Base-by-base conservation (phyloP, 2,888 invertebrate species). In the Acanthosepion esculentum region DNA sequence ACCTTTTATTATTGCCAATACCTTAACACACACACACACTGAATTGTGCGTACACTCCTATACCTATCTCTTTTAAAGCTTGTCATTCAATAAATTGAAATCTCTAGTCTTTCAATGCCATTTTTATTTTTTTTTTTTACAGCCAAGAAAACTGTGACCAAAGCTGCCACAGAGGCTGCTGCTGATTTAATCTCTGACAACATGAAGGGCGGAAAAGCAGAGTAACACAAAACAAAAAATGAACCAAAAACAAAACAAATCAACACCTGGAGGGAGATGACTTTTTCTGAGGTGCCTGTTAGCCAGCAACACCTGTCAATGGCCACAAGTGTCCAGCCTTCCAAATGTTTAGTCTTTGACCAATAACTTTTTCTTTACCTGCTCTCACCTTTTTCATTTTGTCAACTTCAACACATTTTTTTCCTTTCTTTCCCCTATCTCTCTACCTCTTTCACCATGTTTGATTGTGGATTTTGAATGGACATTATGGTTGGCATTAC, bases 271-370 rank as follows among this genome's bases (percentile, higher is more conserved):
- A 78, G 93, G 53, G 93, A 53, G 93, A 93, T 53, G 50, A 93
- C 53, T 93, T 92, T 48, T 93, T 78, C n/a, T n/a, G 78, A 78
- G 78, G n/a, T 78, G 78, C 78, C n/a, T 78, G 29, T 78, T 78
- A n/a, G n/a, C 78, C 15, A 78, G 78, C 78, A 78, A 78, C 78
- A 78, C n/a, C 78, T 18, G 78, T 78, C 78, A 78, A 15, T 23
- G n/a, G 93, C 93, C 93, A 93, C 93, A 93, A 93, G 33, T 78
- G 78, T 93, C 93, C 93, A 93, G 53, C 93, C 93, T 93, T 93
- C 93, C 93, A 93, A 48, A 53, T 93, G 78, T 78, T n/a, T 78
- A 20, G 20, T 20, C 12, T 33, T 78, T 33, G 78, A 78, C 78
- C 78, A 78, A 78, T 78, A 78, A 78, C n/a, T 78, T n/a, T n/a